Evolutionary conservation across 2,113 vertebrate species (phyloP).

Genomic region (Hippocampus comes): DNA sequence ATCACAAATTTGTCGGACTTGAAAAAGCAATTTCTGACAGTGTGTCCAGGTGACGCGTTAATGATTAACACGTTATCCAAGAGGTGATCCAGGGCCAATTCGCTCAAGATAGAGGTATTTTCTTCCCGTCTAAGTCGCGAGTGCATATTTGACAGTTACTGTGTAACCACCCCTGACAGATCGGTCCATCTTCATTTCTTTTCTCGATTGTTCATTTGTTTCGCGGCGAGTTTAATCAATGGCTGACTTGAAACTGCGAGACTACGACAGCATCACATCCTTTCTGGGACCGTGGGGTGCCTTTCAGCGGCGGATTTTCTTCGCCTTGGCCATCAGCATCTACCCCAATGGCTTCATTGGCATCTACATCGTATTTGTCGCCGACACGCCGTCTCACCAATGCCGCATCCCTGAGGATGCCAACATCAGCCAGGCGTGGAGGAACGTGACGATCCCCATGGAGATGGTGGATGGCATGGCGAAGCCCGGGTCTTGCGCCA

Average conservation of each 20-base stretch:
- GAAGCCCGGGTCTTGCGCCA: constrained; percentile 55
- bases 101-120: neutral
- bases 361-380: constrained; percentile 64
- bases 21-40: neutral
- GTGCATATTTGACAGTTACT: neutral
- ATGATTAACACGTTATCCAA: constrained; percentile 18
- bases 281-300: constrained; percentile 76
- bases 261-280: constrained; percentile 74
- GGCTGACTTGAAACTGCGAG: constrained; percentile 23
- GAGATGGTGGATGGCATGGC: constrained; percentile 27
- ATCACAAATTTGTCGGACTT: neutral
- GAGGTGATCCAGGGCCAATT: neutral
- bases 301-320: constrained; percentile 72
- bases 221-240: neutral
- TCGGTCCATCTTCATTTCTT: neutral
- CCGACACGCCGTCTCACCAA: constrained; percentile 54
- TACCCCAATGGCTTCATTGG: constrained; percentile 63
- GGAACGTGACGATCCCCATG: constrained; percentile 49
- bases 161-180: constrained; percentile 17
- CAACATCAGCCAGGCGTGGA: constrained; percentile 57
- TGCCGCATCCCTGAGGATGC: constrained; percentile 55
- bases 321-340: constrained; percentile 56
- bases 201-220: neutral
- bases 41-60: neutral
- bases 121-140: neutral